Base-by-base conservation (phyloP, 1,140 invertebrate genomes). In the Theocolax elegans region DNA sequence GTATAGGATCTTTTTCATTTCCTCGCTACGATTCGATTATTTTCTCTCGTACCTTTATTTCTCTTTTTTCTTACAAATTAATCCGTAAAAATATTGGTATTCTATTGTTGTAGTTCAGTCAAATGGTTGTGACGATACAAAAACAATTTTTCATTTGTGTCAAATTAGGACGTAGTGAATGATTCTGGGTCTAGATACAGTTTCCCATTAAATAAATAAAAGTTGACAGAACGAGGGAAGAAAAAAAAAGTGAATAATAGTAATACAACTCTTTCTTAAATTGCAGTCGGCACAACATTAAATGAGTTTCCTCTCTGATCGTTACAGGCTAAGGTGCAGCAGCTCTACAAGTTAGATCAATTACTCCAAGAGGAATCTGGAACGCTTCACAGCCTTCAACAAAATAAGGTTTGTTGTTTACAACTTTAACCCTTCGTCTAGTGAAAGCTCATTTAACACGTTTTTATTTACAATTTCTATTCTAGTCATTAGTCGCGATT, bases 341-440 rank as follows among this genome's bases (percentile, higher is more conserved):
- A 95, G 82, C 86, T 96, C 15, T 95, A 94, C 86, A 91, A 93
- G 71, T 83, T 96, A 73, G 94, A 96, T 85, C 90, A 91, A 78
- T 84, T 92, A 72, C 86, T 96, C n/a, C 94, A 95, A 74, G 92
- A 95, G 79, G 94, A 96, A 83, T 95, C 94, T 6, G 90, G 92
- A 40, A 93, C 91, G 62, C 85, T 96, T 53, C 92, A 94, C 79
- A 92, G 91, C 77, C 87, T 96, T 40, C 93, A 93, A 77, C 92
- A 94, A 74, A 94, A 96, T 80, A 95, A 95, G 87, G 90, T 90
- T 77, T 75, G 80, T 76, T 42, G 65, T 48, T 49, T 44, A 49
- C 49, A 15, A 27, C 40, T 6, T 54, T 58, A 12, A n/a, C n/a
- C n/a, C n/a, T n/a, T n/a, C n/a, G n/a, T n/a, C n/a, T n/a, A n/a